These are phyloP conservation scores for Altica lythri DNA, from an alignment of 2,888 invertebrate genomes.

Conservation along the genomic window DNA sequence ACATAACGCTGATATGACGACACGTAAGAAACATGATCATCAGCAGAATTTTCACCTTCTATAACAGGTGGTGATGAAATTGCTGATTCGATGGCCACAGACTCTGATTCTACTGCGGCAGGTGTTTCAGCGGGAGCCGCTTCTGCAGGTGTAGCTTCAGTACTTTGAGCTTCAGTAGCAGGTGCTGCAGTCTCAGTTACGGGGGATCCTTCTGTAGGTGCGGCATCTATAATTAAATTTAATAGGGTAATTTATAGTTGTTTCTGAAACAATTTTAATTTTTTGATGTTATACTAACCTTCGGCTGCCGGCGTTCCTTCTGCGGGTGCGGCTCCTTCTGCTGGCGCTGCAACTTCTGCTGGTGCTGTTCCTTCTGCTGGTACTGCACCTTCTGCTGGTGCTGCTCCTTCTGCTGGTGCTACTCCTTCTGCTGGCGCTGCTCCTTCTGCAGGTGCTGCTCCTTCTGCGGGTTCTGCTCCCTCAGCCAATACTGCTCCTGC, in stretches of 20 bases:
- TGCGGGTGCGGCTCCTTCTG: conserved; percentile 48
- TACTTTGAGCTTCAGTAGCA: no score
- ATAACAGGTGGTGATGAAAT: conserved; percentile 34
- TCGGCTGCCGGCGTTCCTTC: conserved; percentile 38
- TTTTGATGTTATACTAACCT: no score
- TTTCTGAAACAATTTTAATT: no score
- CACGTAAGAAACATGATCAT: conserved; percentile 18
- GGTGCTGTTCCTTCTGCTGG: conserved; percentile 40
- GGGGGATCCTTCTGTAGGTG: no score
- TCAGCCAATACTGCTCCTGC: no score
- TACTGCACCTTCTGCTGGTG: conserved; percentile 38
- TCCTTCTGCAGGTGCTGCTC: conserved; percentile 41
- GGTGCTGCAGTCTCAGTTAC: no score
- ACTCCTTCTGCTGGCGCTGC: conserved; percentile 41
- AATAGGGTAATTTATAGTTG: no score
- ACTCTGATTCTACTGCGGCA: conserved; percentile 47
- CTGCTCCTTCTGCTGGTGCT: conserved; percentile 38
- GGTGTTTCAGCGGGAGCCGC: not conserved
- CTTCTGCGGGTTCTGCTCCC: no score
- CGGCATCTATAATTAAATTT: no score
- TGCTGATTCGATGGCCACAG: conserved; percentile 35
- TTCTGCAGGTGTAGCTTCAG: conserved; percentile 43
- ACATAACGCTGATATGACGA: conserved; percentile 29
- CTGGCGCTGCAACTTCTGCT: conserved; percentile 38
- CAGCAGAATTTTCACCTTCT: conserved; percentile 32